A percentile compares a stretch with the other conserved stretches of the same genome.
These are phyloP conservation scores for Macrotus californicus DNA, from an alignment of 2,113 vertebrate genomes.

Conservation along the genomic window DNA sequence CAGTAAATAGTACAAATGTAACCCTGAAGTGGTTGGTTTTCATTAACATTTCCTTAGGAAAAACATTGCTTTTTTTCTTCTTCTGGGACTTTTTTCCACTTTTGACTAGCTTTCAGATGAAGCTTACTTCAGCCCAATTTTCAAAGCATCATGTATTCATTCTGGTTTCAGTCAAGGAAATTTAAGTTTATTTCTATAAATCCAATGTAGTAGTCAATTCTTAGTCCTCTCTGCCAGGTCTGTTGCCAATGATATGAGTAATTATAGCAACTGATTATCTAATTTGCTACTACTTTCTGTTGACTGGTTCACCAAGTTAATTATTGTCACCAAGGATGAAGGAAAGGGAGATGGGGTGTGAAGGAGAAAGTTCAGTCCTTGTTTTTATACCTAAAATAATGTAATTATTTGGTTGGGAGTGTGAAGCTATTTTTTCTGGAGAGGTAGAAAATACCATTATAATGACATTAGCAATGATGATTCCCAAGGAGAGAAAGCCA, in stretches of 20 bases:
- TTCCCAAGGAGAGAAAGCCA: background rate
- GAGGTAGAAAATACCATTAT: background rate
- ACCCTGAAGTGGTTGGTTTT: background rate
- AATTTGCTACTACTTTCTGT: background rate
- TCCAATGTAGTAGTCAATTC: background rate
- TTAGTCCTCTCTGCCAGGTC: background rate
- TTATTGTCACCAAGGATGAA: background rate
- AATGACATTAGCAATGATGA: background rate
- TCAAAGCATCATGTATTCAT: background rate
- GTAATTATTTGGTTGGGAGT: background rate
- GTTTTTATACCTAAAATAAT: background rate
- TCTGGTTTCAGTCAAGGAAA: constrained; percentile 29
- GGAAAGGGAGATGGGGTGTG: background rate
- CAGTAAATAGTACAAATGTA: background rate
- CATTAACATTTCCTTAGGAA: background rate
- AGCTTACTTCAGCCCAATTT: constrained; percentile 1
- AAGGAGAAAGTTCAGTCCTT: background rate
- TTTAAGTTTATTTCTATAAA: constrained; percentile 34
- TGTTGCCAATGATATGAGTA: background rate
- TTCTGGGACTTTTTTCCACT: background rate
- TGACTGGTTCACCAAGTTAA: background rate
- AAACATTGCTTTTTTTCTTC: constrained; percentile 22
- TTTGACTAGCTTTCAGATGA: background rate
- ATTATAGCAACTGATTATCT: background rate
- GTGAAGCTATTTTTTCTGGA: background rate